Base-by-base conservation (phyloP, 1,140 invertebrate genomes). In the Anoplolepis gracilipes region DNA sequence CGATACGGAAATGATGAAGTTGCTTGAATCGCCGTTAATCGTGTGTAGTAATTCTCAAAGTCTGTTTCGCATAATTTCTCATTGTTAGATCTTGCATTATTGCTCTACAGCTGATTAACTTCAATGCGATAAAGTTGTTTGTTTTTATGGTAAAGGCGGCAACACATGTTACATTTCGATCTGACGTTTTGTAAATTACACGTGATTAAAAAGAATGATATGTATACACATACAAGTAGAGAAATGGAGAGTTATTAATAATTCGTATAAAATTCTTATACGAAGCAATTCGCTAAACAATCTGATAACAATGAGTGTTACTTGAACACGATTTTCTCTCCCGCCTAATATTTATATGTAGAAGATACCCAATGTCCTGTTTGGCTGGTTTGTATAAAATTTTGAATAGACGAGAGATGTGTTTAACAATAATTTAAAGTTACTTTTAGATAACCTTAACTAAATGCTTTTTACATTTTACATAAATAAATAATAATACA, bases 401-500 rank as follows among this genome's bases (percentile, higher is more conserved):
- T 75, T 85, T 65, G 62, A 25, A 59, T 67, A 87, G 16, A 42
- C 46, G 22, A 55, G 22, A 42, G 59, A 19, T 7, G 13, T 49
- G 16, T n/a, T 22, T n/a, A 28, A 16, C 46, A 87, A 91, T 90
- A 87, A 91, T 76, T 85, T 90, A 91, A 88, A 85, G 46, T 28
- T n/a, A 11, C 30, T 33, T 89, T 46, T 36, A 72, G 30, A 55
- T 28, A 22, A 59, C 22, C 53, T 76, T 67, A 59, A 88, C 30
- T 81, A 86, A 22, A 86, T 46, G 39, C 78, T 84, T 85, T 87
- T 86, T 90, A 85, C 84, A 70, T 33, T 64, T 64, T 53, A 82
- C 57, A 91, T 69, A 91, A 91, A 91, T 91, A 90, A 91, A 91
- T 91, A 91, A 85, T 76, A 77, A 81, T 62, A 62, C 25, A 55